phyloP scores from a whole-genome alignment of 1,140 invertebrate species.

The Notospermus geniculatus region DNA sequence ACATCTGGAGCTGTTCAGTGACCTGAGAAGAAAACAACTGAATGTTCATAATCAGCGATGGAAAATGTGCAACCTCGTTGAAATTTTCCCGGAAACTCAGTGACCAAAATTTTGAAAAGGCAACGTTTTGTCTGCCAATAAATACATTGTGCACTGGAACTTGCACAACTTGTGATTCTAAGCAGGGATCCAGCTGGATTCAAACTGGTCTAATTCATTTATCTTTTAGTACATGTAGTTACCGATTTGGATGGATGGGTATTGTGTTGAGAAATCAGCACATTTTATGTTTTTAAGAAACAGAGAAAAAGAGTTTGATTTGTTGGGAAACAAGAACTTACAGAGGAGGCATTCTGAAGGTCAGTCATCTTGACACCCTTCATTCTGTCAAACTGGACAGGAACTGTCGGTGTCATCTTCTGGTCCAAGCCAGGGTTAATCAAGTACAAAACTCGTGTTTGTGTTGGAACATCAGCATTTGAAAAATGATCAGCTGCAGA shows the following conservation, averaged over 20 bases:
- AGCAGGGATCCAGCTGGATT: conserved; percentile 6
- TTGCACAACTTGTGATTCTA: too few relatives aligned
- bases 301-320: too few relatives aligned
- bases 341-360: conserved; percentile 51
- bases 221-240: too few relatives aligned
- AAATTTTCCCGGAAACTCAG: not conserved
- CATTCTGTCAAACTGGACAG: conserved; percentile 61
- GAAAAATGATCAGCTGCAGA: conserved; percentile 29
- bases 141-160: conserved; percentile 9
- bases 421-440: not conserved
- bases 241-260: too few relatives aligned
- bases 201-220: too few relatives aligned
- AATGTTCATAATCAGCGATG: not conserved
- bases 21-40: conserved; percentile 52
- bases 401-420: conserved; percentile 32
- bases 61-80: not conserved
- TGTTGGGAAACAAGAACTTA: conserved; percentile 11
- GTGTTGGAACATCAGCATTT: conserved; percentile 24
- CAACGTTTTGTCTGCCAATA: not conserved
- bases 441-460: conserved; percentile 19
- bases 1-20: conserved; percentile 69
- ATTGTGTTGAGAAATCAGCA: too few relatives aligned
- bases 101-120: not conserved
- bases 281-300: too few relatives aligned
- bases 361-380: conserved; percentile 2